Evolutionary conservation across 2,113 vertebrate species (phyloP).

Genomic region (Phalacrocorax brasilianus): DNA sequence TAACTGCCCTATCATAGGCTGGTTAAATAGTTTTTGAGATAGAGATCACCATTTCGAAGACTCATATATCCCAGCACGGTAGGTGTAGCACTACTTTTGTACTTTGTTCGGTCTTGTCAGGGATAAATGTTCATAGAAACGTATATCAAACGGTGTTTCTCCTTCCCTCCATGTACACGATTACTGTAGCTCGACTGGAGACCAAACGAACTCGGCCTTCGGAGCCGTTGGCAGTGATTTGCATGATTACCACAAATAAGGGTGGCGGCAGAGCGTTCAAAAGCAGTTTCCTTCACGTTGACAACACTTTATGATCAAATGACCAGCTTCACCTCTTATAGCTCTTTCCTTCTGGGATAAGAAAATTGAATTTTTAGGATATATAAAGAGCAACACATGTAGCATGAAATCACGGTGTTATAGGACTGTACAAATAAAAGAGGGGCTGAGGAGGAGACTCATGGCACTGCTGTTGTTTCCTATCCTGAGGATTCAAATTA

Average conservation of each 20-base stretch:
- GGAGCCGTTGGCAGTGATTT: conserved; percentile 13
- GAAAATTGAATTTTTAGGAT: conserved; percentile 61
- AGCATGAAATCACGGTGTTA: conserved; percentile 25
- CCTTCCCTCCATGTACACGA: not conserved
- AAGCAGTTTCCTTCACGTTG: not conserved
- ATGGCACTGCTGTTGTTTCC: not conserved
- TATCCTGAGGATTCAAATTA: not conserved
- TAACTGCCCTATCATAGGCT: conserved; percentile 39
- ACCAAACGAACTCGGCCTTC: not conserved
- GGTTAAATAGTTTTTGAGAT: conserved; percentile 67
- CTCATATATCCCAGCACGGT: conserved; percentile 34
- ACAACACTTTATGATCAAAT: conserved; percentile 42
- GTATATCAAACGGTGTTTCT: not conserved
- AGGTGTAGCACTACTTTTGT: not conserved
- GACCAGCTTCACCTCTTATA: not conserved
- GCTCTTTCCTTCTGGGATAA: conserved; percentile 47
- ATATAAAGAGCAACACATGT: not conserved
- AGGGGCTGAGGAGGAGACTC: not conserved
- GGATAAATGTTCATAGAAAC: not conserved
- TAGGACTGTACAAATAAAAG: conserved; percentile 7
- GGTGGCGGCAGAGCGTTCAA: not conserved
- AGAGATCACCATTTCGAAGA: conserved; percentile 59
- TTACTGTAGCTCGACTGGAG: not conserved
- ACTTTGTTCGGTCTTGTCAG: not conserved
- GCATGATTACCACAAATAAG: conserved; percentile 20